Percentiles rank a stretch among this genome's conserved stretches.
Evolutionary conservation across 2,113 vertebrate species (phyloP).

Genomic region (Pygoscelis antarcticus): DNA sequence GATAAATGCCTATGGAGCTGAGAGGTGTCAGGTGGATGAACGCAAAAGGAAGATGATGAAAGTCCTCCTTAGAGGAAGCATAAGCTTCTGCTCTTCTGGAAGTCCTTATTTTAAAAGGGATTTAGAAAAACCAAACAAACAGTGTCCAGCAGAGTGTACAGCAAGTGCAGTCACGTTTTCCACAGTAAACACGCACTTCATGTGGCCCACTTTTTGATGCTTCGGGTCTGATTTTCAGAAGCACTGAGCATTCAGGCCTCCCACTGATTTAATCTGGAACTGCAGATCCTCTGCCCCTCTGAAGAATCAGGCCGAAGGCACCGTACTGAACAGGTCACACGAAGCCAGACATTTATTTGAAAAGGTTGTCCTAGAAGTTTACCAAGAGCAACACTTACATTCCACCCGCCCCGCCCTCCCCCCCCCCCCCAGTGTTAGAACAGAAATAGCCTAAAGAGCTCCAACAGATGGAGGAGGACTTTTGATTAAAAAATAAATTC

Average conservation of each 20-base stretch:
- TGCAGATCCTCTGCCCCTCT: slow-evolving; percentile 12
- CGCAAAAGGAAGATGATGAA: background rate
- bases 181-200: fast-evolving
- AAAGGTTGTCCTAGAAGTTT: slow-evolving; percentile 7
- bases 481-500: slow-evolving; percentile 54
- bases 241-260: slow-evolving; percentile 21
- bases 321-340: background rate
- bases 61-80: background rate
- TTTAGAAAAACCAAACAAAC: background rate
- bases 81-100: background rate
- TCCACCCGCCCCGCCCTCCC: background rate
- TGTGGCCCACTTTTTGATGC: background rate
- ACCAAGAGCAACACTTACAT: background rate
- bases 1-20: background rate
- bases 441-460: slow-evolving; percentile 34
- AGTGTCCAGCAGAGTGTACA: background rate
- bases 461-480: slow-evolving; percentile 29
- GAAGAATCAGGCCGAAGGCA: background rate
- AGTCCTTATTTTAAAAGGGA: background rate
- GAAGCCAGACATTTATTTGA: background rate
- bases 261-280: slow-evolving; percentile 37
- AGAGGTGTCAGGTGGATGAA: background rate
- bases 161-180: background rate
- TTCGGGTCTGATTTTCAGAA: background rate
- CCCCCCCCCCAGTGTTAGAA: background rate